Percentiles rank a stretch among this genome's conserved stretches.
Conservation (phyloP, 2,888 invertebrate genomes). For the Vannuccia rotundouncinata region DNA sequence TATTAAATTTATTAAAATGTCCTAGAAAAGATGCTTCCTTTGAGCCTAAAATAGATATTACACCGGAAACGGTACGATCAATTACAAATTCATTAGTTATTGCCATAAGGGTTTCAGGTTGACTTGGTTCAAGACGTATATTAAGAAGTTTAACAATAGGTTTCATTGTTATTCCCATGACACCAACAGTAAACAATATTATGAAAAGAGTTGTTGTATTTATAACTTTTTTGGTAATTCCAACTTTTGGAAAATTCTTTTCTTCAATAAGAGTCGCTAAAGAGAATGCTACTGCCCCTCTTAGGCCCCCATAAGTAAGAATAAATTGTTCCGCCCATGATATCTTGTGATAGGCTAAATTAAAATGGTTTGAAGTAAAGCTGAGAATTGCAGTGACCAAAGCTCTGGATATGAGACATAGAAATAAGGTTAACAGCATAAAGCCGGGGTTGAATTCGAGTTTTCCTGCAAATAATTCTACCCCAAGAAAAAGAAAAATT, state of each 20-base stretch:
- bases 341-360: slow-evolving; percentile 34
- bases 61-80: slow-evolving; percentile 92
- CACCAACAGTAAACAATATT: slow-evolving; percentile 95
- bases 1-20: slow-evolving; percentile 13
- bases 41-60: slow-evolving; percentile 89
- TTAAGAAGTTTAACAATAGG: slow-evolving; percentile 87
- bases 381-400: slow-evolving; percentile 42
- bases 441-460: slow-evolving; percentile 59
- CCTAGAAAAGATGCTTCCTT: slow-evolving; percentile 66
- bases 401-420: slow-evolving; percentile 58
- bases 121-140: slow-evolving; percentile 59
- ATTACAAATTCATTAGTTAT: slow-evolving; percentile 61
- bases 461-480: slow-evolving; percentile 58
- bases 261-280: slow-evolving; percentile 59
- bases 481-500: slow-evolving; percentile 62
- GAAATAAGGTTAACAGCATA: slow-evolving; percentile 55
- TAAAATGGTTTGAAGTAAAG: neutral
- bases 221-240: slow-evolving; percentile 53
- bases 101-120: slow-evolving; percentile 25
- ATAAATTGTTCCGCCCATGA: slow-evolving; percentile 39
- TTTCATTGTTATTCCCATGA: slow-evolving; percentile 88
- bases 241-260: slow-evolving; percentile 42
- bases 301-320: slow-evolving; percentile 60
- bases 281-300: slow-evolving; percentile 62
- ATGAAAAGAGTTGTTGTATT: slow-evolving; percentile 93